Percentiles rank a stretch among this genome's conserved stretches.
Conservation (phyloP, 2,797 vertebrate genomes). For the Urophycis tenuis region DNA sequence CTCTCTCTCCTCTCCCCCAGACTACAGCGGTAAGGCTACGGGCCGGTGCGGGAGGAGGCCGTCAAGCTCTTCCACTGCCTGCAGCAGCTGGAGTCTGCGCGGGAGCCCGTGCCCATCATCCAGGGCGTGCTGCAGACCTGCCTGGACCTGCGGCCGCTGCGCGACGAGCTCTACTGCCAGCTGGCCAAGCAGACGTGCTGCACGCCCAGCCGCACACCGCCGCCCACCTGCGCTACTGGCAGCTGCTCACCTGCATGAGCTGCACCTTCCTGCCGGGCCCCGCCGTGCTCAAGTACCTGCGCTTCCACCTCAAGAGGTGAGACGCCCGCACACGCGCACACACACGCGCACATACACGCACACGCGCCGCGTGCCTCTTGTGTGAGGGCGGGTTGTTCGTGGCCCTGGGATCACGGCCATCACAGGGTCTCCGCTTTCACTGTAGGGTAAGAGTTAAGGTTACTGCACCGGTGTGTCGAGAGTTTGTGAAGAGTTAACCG, state of each 20-base stretch:
- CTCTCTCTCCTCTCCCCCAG: slow-evolving; percentile 27
- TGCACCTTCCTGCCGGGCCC: slow-evolving; percentile 89
- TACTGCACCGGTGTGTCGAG: no score
- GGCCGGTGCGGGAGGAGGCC: slow-evolving; percentile 86
- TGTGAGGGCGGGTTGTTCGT: no score
- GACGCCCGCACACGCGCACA: slow-evolving; percentile 23
- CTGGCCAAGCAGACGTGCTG: slow-evolving; percentile 94
- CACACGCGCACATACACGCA: neutral
- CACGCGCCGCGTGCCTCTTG: neutral
- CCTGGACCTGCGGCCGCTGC: slow-evolving; percentile 87
- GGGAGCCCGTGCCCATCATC: slow-evolving; percentile 83
- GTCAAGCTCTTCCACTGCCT: slow-evolving; percentile 92
- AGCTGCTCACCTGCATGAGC: slow-evolving; percentile 96
- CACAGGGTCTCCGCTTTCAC: no score
- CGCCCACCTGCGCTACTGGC: slow-evolving; percentile 89
- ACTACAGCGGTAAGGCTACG: slow-evolving; percentile 77
- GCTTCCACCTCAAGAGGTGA: slow-evolving; percentile 88
- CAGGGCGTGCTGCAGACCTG: slow-evolving; percentile 97
- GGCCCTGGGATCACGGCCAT: no score
- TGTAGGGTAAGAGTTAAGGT: no score
- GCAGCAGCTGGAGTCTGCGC: slow-evolving; percentile 84
- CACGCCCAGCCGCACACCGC: slow-evolving; percentile 71
- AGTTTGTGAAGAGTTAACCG: no score
- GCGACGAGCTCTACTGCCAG: slow-evolving; percentile 96
- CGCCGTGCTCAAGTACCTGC: slow-evolving; percentile 80